phyloP scores from a whole-genome alignment of 2,888 invertebrate species.

The Ichneumon xanthorius region DNA sequence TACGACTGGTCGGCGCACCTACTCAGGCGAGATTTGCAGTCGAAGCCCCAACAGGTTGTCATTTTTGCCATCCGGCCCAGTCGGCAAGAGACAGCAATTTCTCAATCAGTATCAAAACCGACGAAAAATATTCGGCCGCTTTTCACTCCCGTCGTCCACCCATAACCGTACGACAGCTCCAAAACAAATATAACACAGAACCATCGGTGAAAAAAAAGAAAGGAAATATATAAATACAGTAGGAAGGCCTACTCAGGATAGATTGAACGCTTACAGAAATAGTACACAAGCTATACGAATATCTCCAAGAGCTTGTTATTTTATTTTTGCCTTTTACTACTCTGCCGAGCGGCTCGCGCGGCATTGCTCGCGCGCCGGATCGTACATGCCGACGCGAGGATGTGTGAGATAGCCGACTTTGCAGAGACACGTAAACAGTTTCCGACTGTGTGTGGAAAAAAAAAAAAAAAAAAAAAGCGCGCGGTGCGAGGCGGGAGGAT shows the following conservation, averaged over 20 bases:
- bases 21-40: too few species aligned
- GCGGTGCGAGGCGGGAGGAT: not conserved
- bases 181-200: not conserved
- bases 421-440: conserved; percentile 13
- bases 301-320: conserved; percentile 28
- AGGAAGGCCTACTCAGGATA: not conserved
- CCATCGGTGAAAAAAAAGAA: not conserved
- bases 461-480: not conserved
- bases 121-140: not conserved
- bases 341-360: conserved; percentile 25
- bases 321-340: conserved; percentile 20
- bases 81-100: too few species aligned
- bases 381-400: not conserved
- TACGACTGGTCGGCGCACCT: too few species aligned
- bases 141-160: not conserved
- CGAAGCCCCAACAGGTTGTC: not conserved
- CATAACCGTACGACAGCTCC: not conserved
- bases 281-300: conserved; percentile 35
- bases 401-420: conserved; percentile 1
- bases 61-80: not conserved
- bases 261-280: conserved; percentile 37
- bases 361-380: conserved; percentile 18
- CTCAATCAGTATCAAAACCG: too few species aligned
- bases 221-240: conserved; percentile 22
- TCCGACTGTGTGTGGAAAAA: not conserved